phyloP scores from a whole-genome alignment of 2,888 invertebrate genomes.

The Leucania comma region DNA sequence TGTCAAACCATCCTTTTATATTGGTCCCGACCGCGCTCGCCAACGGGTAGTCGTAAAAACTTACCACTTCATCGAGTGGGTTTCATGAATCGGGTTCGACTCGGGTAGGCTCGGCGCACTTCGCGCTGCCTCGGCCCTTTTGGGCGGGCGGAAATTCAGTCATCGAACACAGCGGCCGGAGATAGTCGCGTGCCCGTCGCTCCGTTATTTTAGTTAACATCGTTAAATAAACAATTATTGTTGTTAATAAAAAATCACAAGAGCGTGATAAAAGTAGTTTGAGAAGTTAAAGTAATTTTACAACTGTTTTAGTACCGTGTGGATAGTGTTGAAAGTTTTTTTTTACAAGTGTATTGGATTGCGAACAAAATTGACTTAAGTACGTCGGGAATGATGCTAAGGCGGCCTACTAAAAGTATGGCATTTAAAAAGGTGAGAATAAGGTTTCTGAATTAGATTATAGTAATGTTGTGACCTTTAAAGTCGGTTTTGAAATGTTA shows the following conservation, averaged over 20 bases:
- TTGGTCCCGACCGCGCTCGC: conserved; percentile 82
- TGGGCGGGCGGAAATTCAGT: conserved; percentile 86
- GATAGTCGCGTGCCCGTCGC: conserved; percentile 70
- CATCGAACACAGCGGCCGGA: conserved; percentile 71
- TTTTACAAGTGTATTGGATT: conserved; percentile 78
- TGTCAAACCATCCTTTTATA: conserved; percentile 86
- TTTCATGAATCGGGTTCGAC: conserved; percentile 81
- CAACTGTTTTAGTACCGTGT: conserved; percentile 60
- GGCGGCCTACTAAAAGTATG: conserved; percentile 77
- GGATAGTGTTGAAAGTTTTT: conserved; percentile 72
- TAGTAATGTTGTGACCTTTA: conserved; percentile 31
- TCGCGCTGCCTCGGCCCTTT: conserved; percentile 76
- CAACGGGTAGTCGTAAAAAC: conserved; percentile 88
- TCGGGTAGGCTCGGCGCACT: conserved; percentile 70
- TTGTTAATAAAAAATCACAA: conserved; percentile 61
- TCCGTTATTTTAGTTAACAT: conserved; percentile 74
- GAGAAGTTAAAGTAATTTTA: conserved; percentile 44
- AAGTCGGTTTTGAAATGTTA: conserved; percentile 4
- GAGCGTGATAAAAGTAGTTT: conserved; percentile 48
- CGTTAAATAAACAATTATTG: conserved; percentile 79
- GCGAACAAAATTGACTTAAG: conserved; percentile 81
- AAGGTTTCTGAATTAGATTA: conserved; percentile 59
- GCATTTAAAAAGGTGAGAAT: conserved; percentile 80
- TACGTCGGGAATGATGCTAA: conserved; percentile 81
- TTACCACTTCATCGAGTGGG: conserved; percentile 90